Percentiles rank a stretch among this genome's conserved stretches.
Evolutionary conservation across 2,113 vertebrate species (phyloP).

Genomic region (Heterocephalus glaber): DNA sequence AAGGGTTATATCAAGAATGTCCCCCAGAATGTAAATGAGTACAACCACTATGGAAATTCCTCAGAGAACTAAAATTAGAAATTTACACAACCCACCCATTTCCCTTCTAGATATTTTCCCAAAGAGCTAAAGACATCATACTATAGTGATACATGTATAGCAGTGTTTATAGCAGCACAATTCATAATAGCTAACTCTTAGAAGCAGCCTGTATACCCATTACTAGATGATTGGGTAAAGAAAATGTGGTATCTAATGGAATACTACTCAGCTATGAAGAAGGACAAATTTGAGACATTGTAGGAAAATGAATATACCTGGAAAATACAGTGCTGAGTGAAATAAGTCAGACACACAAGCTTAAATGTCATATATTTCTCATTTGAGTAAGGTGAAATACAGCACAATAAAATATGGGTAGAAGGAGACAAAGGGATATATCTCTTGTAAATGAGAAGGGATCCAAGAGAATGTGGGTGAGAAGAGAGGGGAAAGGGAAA

Average conservation of each 20-base stretch:
- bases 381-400: background rate
- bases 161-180: background rate
- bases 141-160: background rate
- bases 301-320: background rate
- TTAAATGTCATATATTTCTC: background rate
- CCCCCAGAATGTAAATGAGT: background rate
- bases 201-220: background rate
- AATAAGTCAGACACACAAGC: background rate
- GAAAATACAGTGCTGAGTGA: background rate
- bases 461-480: background rate
- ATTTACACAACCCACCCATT: background rate
- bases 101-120: background rate
- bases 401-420: background rate
- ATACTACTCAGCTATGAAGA: background rate
- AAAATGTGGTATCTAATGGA: background rate
- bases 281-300: background rate
- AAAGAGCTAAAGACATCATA: background rate
- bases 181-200: background rate
- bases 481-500: background rate
- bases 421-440: background rate
- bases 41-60: background rate
- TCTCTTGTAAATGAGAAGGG: background rate
- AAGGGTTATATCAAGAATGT: background rate
- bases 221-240: background rate
- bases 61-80: background rate